Base-by-base conservation (phyloP, 2,113 vertebrate species). In the Malurus cyaneus region DNA sequence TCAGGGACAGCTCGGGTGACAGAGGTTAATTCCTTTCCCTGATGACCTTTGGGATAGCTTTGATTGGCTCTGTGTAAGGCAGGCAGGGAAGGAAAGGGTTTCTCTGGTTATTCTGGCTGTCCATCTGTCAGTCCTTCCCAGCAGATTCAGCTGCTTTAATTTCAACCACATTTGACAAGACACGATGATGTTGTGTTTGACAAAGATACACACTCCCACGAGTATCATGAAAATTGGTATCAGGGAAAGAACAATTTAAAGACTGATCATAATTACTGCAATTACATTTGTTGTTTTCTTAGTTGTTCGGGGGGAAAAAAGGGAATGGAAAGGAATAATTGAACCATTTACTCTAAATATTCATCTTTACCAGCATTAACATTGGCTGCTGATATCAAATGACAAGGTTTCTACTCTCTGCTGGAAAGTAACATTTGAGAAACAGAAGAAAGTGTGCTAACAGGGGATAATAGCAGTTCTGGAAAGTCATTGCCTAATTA, bases 221-320 rank as follows among this genome's bases (percentile, higher is more conserved):
- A 90, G 72, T n/a, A 60, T 88, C 14, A 74, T 80, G 90, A 86
- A 95, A 94, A 93, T 54, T 88, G 86, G 4, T 88, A 49, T 28
- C 44, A 62, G 91, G 42, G 67, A 82, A 78, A 86, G 67, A 96
- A 89, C 74, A 78, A 69, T 93, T 85, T 91, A 80, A 86, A 93
- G 79, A 83, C 67, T 41, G 76, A 62, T 86, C 74, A 28, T 94
- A 94, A 96, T 95, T 94, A 88, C 88, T 92, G 72, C 85, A 87
- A 86, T 93, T 95, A 82, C 42, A 73, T 83, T 95, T 93, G 70
- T 87, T 94, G 78, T 92, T 92, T 95, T 94, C 84, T 89, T 88
- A 71, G 78, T 73, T 82, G 34, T 94, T 89, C 5, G 3, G 62
- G 62, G n/a, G 8, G 26, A 74, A 44, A 90, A 89, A 82, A n/a